These are phyloP conservation scores for Phthorimaea operculella DNA, from an alignment of 1,140 invertebrate species.

Conservation along the genomic window DNA sequence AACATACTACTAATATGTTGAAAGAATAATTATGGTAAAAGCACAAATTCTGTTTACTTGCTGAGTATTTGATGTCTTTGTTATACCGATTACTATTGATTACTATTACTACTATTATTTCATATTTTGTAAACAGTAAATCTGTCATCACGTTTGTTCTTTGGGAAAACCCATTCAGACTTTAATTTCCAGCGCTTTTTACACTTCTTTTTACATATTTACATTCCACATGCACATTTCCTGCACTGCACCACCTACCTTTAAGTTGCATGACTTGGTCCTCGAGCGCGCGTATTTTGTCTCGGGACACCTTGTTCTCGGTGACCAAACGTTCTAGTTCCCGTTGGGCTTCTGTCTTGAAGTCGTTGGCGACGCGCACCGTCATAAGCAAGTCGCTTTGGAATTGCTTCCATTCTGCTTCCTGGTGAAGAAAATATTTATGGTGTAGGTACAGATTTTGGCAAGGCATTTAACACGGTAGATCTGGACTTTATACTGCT, in stretches of 20 bases:
- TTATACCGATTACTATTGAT: no score
- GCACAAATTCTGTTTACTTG: no score
- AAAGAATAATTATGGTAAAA: no score
- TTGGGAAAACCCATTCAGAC: neutral
- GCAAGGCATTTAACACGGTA: no score
- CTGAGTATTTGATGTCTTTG: no score
- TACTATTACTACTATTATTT: no score
- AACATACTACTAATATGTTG: no score
- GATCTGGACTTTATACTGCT: no score
- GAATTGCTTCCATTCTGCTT: slow-evolving; percentile 93
- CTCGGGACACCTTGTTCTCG: slow-evolving; percentile 85
- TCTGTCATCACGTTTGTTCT: no score
- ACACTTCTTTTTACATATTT: neutral
- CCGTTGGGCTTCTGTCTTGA: slow-evolving; percentile 88
- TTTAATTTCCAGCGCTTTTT: neutral
- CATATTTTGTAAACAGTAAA: no score
- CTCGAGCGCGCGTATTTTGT: slow-evolving; percentile 80
- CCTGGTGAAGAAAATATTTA: slow-evolving; percentile 52
- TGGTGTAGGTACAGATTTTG: no score
- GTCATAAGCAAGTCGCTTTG: slow-evolving; percentile 92
- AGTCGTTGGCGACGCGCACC: slow-evolving; percentile 94
- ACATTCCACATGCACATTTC: neutral
- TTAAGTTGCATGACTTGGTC: slow-evolving; percentile 83
- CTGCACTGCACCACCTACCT: slow-evolving; percentile 64
- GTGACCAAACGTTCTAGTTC: slow-evolving; percentile 83